Conservation (phyloP, 2,113 vertebrate genomes). For the Trachemys scripta region DNA sequence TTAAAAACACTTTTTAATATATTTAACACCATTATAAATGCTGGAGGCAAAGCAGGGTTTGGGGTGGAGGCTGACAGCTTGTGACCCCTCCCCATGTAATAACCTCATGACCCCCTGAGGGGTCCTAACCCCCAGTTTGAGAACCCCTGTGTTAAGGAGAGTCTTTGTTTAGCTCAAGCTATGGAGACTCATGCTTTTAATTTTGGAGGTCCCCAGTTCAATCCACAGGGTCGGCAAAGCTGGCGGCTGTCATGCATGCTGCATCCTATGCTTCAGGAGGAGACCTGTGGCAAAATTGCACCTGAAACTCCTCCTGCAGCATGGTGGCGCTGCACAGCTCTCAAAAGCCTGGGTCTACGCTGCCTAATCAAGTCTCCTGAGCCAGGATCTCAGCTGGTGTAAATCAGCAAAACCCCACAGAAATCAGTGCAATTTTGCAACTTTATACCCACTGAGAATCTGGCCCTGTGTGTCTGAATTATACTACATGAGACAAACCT, state of each 20-base stretch:
- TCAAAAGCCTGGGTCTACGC: rapidly evolving
- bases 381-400: rapidly evolving
- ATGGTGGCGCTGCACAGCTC: background rate
- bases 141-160: background rate
- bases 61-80: too few species aligned
- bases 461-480: background rate
- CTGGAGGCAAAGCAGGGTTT: too few species aligned
- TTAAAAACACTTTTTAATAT: too few species aligned
- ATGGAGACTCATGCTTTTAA: background rate
- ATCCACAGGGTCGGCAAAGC: background rate
- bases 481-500: background rate
- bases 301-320: background rate
- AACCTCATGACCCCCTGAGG: too few species aligned
- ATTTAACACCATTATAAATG: too few species aligned
- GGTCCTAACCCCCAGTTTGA: too few species aligned
- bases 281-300: background rate
- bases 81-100: too few species aligned
- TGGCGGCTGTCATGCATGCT: background rate
- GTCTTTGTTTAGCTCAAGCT: background rate
- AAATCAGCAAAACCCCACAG: background rate
- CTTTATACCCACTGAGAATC: background rate
- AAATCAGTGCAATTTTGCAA: background rate
- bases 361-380: background rate
- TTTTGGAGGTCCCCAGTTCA: background rate
- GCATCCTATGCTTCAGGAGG: background rate